A percentile compares a stretch with the other conserved stretches of the same genome.
These are phyloP conservation scores for Drosophila rhopaloa DNA, from an alignment of 1,140 invertebrate genomes.

Conservation along the genomic window DNA sequence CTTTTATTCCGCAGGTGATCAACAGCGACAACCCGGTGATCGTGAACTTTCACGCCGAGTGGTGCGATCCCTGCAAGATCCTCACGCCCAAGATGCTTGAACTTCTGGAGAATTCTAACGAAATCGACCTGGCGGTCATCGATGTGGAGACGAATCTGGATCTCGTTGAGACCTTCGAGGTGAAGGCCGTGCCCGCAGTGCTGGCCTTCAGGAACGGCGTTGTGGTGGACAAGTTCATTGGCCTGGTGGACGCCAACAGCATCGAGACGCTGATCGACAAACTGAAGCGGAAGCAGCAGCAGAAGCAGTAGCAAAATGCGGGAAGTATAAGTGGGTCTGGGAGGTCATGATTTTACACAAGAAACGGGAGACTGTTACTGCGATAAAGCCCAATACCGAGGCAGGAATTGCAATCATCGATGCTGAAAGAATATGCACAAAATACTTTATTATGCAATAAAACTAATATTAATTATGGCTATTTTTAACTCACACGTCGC, in stretches of 20 bases:
- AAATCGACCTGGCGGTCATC: slow-evolving; percentile 94
- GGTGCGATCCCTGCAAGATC: slow-evolving; percentile 98
- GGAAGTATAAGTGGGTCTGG: not conserved
- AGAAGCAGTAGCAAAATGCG: slow-evolving; percentile 45
- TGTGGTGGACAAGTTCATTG: slow-evolving; percentile 96
- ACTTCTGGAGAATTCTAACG: slow-evolving; percentile 90
- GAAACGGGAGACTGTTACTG: slow-evolving; percentile 33
- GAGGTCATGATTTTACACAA: slow-evolving; percentile 22
- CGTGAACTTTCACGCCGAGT: slow-evolving; percentile 95
- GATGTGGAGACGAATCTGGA: slow-evolving; percentile 96
- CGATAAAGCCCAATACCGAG: slow-evolving; percentile 13
- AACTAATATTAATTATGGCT: slow-evolving; percentile 35
- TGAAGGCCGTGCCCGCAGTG: slow-evolving; percentile 96
- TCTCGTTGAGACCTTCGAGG: slow-evolving; percentile 91
- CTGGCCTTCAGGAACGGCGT: slow-evolving; percentile 95
- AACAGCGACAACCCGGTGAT: slow-evolving; percentile 92
- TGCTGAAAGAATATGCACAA: slow-evolving; percentile 19
- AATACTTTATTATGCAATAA: slow-evolving; percentile 38
- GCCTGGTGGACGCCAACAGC: slow-evolving; percentile 93
- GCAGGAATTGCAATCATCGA: slow-evolving; percentile 12
- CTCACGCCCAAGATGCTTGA: slow-evolving; percentile 95
- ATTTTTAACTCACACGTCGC: not conserved
- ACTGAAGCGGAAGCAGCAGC: slow-evolving; percentile 85
- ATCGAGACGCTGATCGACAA: slow-evolving; percentile 93
- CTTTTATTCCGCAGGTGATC: slow-evolving; percentile 87